Evolutionary conservation across 2,797 vertebrate species (phyloP), one percentile per base, ranked within the genome.

Genomic region (Sandelia bainsii): DNA sequence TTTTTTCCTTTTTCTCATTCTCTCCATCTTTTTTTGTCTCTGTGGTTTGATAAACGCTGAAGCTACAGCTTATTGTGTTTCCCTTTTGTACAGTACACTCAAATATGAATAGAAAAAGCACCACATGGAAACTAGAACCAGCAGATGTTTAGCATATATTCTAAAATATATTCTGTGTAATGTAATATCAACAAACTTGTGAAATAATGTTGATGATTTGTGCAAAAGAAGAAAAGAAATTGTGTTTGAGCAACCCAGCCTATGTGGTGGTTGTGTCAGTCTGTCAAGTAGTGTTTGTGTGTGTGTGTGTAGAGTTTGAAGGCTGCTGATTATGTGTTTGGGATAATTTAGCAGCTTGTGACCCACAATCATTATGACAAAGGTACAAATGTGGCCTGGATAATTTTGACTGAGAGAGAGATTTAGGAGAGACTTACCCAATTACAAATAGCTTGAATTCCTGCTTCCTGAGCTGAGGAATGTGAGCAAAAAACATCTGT

Each of bases 401-500:
- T 90, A 84, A 91, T 91, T 92, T 91, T 52, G 60, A 77, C 42
- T 49, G 53, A 53, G n/a, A 68, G 29, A 57, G 45, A 62, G 40
- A n/a, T 20, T 8, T 42, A 64, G 80, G 56, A 62, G 67, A 52
- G 58, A 61, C 64, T 39, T 61, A 84, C 80, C 86, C 86, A 82
- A 89, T 83, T 83, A 71, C 78, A 89, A 91, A 93, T 93, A 87
- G 67, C 81, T 91, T 70, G 79, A 90, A 94, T 94, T 92, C 89
- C 87, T 91, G 74, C 89, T 92, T 91, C 87, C 89, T 92, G 86
- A 72, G 62, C 74, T 49, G 69, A 85, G 87, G 92, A 94, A 94
- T 91, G 80, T 84, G 83, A 88, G 89, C 63, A 74, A 81, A 85
- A 87, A 93, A 92, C 93, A 94, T 93, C 91, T 94, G 93, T 91